Conservation (phyloP, 2,888 invertebrate genomes). For the Morpho helenor region DNA sequence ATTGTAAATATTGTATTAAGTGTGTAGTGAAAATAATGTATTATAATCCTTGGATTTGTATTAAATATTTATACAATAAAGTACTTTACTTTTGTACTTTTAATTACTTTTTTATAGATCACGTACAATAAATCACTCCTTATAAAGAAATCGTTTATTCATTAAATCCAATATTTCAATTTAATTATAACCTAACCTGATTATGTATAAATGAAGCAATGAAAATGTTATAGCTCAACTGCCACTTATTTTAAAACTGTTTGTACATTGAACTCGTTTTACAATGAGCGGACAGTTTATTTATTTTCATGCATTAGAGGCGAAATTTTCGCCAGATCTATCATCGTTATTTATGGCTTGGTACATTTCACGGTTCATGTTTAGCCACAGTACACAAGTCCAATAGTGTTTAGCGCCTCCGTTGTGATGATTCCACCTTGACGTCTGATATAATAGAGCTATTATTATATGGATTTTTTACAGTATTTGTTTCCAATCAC, state of each 20-base stretch:
- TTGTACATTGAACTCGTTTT: not conserved
- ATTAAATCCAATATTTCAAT: no score
- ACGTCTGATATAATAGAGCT: conserved; percentile 4
- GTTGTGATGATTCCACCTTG: not conserved
- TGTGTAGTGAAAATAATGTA: no score
- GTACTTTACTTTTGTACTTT: no score
- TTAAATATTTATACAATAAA: no score
- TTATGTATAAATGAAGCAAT: not conserved
- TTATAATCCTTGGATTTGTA: no score
- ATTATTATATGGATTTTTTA: not conserved
- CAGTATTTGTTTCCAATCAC: no score
- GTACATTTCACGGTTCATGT: conserved; percentile 6
- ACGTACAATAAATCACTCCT: no score
- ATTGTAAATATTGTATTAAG: no score
- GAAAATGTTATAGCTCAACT: no score
- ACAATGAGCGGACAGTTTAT: conserved; percentile 6
- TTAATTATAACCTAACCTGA: not conserved
- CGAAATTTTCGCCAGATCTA: conserved; percentile 6
- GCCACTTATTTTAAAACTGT: conserved; percentile 2
- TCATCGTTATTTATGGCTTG: conserved; percentile 9
- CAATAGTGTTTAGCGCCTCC: not conserved
- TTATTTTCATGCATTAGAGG: conserved; percentile 3
- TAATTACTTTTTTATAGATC: no score
- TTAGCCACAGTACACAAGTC: not conserved
- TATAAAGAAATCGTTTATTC: no score